phyloP scores from a whole-genome alignment of 2,113 vertebrate genomes.

The Nerophis lumbriciformis region DNA sequence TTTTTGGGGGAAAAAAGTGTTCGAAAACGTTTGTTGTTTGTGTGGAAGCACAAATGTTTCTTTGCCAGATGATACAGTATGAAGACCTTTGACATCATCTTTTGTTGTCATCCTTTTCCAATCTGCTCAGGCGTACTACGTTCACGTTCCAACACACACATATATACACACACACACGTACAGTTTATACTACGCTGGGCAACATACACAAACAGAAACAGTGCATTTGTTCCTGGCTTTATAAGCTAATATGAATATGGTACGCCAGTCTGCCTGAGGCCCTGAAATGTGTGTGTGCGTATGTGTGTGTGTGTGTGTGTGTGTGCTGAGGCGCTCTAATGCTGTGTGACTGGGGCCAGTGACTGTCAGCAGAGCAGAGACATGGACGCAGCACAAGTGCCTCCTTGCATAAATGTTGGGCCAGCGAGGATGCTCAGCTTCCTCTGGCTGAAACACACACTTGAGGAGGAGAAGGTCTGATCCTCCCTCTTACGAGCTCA shows the following conservation, averaged over 20 bases:
- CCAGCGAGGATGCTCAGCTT: slow-evolving; percentile 3
- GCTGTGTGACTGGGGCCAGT: slow-evolving; percentile 68
- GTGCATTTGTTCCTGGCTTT: slow-evolving; percentile 49
- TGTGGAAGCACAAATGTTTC: too few relatives aligned
- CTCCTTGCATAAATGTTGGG: slow-evolving; percentile 62
- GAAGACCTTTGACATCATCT: not conserved
- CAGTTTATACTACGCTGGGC: not conserved
- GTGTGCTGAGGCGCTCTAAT: slow-evolving; percentile 66
- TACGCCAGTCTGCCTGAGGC: slow-evolving; percentile 53
- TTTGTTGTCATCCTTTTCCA: slow-evolving; percentile 20
- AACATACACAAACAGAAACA: slow-evolving; percentile 30
- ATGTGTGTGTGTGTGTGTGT: slow-evolving; percentile 31
- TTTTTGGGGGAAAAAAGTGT: too few relatives aligned
- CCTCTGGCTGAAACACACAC: not conserved
- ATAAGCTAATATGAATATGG: slow-evolving; percentile 62
- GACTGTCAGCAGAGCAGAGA: slow-evolving; percentile 70
- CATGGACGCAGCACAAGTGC: slow-evolving; percentile 73
- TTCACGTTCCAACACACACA: not conserved
- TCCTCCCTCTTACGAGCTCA: too few relatives aligned
- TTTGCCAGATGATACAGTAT: not conserved
- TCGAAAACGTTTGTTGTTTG: too few relatives aligned
- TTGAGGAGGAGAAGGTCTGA: too few relatives aligned
- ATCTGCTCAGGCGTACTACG: slow-evolving; percentile 21
- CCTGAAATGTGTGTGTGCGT: slow-evolving; percentile 28
- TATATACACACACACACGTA: not conserved